These are phyloP conservation scores for Vultur gryphus DNA, from an alignment of 2,797 vertebrate genomes.

Conservation along the genomic window DNA sequence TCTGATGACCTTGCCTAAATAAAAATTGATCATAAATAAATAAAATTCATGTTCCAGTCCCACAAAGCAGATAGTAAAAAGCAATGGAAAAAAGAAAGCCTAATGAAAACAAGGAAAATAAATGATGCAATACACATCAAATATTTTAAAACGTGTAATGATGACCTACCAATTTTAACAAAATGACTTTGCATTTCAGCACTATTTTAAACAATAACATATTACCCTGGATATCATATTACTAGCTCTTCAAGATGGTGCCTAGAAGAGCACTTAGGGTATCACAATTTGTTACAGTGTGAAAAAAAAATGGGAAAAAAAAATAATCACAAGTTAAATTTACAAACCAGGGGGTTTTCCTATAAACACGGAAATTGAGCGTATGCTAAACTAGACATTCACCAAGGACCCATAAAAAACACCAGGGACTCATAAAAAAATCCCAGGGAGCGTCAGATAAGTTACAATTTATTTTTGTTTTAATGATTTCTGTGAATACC, in stretches of 20 bases:
- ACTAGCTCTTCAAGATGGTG: background rate
- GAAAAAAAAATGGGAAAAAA: too few species aligned
- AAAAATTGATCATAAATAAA: background rate
- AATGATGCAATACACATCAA: fast-evolving
- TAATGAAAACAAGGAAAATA: background rate
- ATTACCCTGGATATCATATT: background rate
- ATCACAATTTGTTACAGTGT: background rate
- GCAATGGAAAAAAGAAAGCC: background rate
- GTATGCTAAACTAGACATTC: background rate
- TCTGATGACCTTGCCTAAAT: background rate
- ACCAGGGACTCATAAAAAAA: too few species aligned
- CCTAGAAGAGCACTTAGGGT: background rate
- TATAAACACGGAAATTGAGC: background rate
- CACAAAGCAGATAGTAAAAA: background rate
- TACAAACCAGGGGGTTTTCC: background rate
- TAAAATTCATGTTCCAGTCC: background rate
- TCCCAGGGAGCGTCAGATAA: background rate
- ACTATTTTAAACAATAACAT: background rate
- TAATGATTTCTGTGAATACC: background rate
- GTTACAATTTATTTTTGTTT: background rate
- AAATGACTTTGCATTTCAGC: background rate
- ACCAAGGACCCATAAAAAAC: background rate
- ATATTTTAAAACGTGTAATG: background rate
- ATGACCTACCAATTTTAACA: background rate
- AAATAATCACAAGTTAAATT: background rate